Conservation (phyloP, 2,113 vertebrate genomes). For the Halichoeres trimaculatus region DNA sequence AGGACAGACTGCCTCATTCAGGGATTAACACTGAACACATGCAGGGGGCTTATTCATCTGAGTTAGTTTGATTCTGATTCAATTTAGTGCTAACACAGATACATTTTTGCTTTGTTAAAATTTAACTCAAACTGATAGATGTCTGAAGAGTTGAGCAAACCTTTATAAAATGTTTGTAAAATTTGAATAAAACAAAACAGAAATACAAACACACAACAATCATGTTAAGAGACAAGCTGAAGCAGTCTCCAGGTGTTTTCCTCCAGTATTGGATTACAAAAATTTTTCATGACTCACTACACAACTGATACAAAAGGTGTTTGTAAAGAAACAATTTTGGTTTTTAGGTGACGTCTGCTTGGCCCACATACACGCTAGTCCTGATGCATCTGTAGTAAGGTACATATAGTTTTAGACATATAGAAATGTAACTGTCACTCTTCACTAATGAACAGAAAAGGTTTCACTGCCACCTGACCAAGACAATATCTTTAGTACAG, state of each 20-base stretch:
- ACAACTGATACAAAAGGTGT: not conserved
- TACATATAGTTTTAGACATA: no score
- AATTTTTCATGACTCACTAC: not conserved
- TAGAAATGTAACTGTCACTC: no score
- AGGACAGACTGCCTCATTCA: constrained; percentile 18
- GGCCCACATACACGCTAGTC: no score
- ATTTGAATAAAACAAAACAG: no score
- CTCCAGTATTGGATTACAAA: constrained; percentile 20
- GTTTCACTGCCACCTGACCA: no score
- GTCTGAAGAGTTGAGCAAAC: not conserved
- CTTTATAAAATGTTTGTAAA: not conserved
- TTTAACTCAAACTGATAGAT: no score
- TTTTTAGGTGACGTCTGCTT: no score
- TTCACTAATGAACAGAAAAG: no score
- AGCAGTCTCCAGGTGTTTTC: not conserved
- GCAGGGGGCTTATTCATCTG: not conserved
- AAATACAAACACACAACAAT: no score
- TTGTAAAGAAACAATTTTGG: not conserved
- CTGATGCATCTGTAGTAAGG: no score
- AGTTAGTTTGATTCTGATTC: constrained; percentile 4
- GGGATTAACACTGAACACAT: not conserved
- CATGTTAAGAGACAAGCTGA: not conserved
- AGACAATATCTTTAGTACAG: no score
- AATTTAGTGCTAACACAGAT: not conserved
- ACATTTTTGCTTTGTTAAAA: not conserved